Base-by-base conservation (phyloP, 2,797 vertebrate genomes). In the Zalophus californianus region DNA sequence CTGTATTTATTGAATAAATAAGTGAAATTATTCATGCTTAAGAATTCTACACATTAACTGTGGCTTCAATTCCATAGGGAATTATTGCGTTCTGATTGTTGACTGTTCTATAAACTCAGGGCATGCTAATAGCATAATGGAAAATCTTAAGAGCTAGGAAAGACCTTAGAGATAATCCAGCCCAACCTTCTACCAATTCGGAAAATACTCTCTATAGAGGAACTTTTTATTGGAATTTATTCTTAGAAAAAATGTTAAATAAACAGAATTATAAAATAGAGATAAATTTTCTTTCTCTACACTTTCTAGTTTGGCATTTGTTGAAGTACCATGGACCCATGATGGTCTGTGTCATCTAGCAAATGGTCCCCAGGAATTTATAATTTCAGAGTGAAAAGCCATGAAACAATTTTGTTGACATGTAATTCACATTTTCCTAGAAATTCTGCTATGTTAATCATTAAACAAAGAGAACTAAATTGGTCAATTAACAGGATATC, bases 281-380 rank as follows among this genome's bases (percentile, higher is more conserved):
- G 44, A 72, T 48, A 88, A 32, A 68, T 68, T 78, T 92, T 89
- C 20, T 90, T 70, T 73, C 23, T 78, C 20, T 87, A 20, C 50
- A 72, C 68, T 86, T 93, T 93, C 62, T 64, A 96, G n/a, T 94
- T 89, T 86, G 66, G 13, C 78, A 29, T 82, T 96, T 88, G 62
- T 66, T 92, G 12, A 86, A 85, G 48, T 77, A 68, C 20, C 7
- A 12, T 91, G 29, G 64, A 29, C 70, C 54, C 82, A 0, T 58
- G n/a, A 52, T 41, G 27, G n/a, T 83, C 54, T 86, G 3, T 77
- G 27, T 95, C 32, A 86, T 79, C 58, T 83, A 96, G 16, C n/a
- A 94, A 66, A 41, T 93, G 12, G 5, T 35, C 15, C 41, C n/a
- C 32, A 86, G 25, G 4, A 68, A 75, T 93, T 86, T 80, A 56